Base-by-base conservation (phyloP, 1,140 invertebrate genomes). In the Piezodorus guildinii region DNA sequence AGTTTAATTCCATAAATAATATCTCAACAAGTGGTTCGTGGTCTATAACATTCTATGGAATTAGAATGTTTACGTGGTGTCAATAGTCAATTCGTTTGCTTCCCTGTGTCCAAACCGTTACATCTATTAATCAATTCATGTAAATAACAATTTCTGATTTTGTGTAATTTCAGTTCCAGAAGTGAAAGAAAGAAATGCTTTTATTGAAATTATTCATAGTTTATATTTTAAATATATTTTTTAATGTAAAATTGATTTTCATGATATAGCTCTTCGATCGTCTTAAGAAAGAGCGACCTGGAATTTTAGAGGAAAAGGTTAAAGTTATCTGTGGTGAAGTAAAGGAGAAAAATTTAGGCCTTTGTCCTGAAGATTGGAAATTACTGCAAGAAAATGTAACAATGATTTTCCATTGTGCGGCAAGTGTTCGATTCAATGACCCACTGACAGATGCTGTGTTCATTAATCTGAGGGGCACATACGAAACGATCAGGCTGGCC, bases 251-350 rank as follows among this genome's bases (percentile, higher is more conserved):
- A 39, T 10, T 39, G 12, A n/a, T 6, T 10, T 49, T 49, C 17
- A 21, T 21, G n/a, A 5, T 17, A n/a, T 34, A 58, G 54, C 12
- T 58, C 15, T 58, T 25, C 6, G 54, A 58, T n/a, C n/a, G 54
- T 14, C 30, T 58, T 17, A 58, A 58, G 15, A 23, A 8, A n/a
- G 54, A 58, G 16, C n/a, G 30, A 23, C 54, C 54, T 25, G 54
- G 54, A n/a, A 25, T 58, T 27, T n/a, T 58, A n/a, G 54, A 58
- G 15, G 14, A 23, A 5, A 96, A 97, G 78, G 80, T 95, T 52
- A 82, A 91, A 49, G 84, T 93, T 0, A 85, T 99, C 46, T 81
- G 83, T 56, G 95, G 96, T 9, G 95, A 99, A 73, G 88, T 99
- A 63, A 90, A 91, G 65, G 81, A 88, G 70, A 84, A 87, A 14